Evolutionary conservation across 2,888 invertebrate genomes (phyloP), one percentile per base, ranked within the genome.

Genomic region (Perdita meconis): DNA sequence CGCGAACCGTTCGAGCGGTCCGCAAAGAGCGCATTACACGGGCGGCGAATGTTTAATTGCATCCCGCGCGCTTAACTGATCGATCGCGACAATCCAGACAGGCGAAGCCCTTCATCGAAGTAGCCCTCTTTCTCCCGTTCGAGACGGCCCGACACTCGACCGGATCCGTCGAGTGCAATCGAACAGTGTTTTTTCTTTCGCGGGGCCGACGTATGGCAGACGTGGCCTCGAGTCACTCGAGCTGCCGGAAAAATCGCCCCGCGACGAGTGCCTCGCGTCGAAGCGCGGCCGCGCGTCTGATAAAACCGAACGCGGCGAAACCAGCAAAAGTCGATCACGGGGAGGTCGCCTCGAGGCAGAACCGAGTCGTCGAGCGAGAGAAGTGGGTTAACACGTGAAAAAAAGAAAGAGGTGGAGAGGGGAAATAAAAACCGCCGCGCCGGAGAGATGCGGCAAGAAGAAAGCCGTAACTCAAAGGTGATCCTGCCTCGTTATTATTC

Each of bases 381-480:
- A 53, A 78, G 51, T 78, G 60, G 78, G 78, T 77, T 78, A 70
- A 61, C 61, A 26, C 51, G 55, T 56, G 53, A 65, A 65, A 61
- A 56, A 57, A 26, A 42, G 22, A 19, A 16, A 16, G n/a, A n/a
- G n/a, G n/a, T n/a, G n/a, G n/a, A n/a, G n/a, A n/a, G n/a, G n/a
- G n/a, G n/a, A n/a, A n/a, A n/a, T n/a, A n/a, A n/a, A n/a, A n/a
- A n/a, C n/a, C n/a, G n/a, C n/a, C n/a, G 19, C 10, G 47, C 42
- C 47, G 6, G 30, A 30, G n/a, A 61, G 66, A 71, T 61, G 66
- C 59, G 47, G 30, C 34, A 26, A 47, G 67, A 71, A 60, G 71
- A 71, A 78, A 78, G 72, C 59, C 63, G 79, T 70, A 73, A 79
- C 65, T 73, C 61, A 73, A 69, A 72, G 59, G 55, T 64, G 70